Evolutionary conservation across 2,888 invertebrate species (phyloP), one percentile per base, ranked within the genome.

Genomic region (Cosmorhoe ocellata): DNA sequence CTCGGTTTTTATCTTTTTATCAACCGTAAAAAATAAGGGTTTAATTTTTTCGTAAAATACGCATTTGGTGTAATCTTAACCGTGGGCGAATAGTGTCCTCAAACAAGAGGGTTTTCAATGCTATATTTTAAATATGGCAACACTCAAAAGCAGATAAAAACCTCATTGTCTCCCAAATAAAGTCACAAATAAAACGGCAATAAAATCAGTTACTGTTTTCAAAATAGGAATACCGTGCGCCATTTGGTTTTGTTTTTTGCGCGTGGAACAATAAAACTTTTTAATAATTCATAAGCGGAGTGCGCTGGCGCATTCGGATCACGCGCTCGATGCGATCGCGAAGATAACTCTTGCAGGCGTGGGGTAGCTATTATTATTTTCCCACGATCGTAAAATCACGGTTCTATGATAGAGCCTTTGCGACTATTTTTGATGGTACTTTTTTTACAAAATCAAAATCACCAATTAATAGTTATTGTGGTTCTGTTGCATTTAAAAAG

Each of bases 261-360:
- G 75, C 74, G 65, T 63, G 66, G 69, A 74, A 87, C 88, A 88
- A 88, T 88, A 89, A 85, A 85, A 80, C 77, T 76, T 76, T 57
- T 87, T 75, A 87, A 89, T 89, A 87, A 89, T 89, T 87, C 87
- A 89, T 89, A 87, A 84, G 85, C 51, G 7, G 62, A 57, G 65
- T 63, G 74, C 69, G 71, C 65, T 57, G 55, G 75, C 71, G 79
- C 76, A 82, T 77, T 74, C 85, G 70, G 61, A 61, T 84, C 86
- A 84, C 85, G 85, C 84, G 83, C 82, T 67, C 62, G 71, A 73
- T 71, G 69, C 74, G 77, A 79, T 79, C 77, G 67, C 75, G 66
- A 67, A 73, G 78, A 81, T 83, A 78, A 71, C 74, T 67, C 76
- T 58, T 50, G 26, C 45, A 30, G 50, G 50, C 50, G 47, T 57